A percentile compares a stretch with the other conserved stretches of the same genome.
These are phyloP conservation scores for Plumapathes pennacea DNA, from an alignment of 92 coral and sea anemone species.

Conservation along the genomic window DNA sequence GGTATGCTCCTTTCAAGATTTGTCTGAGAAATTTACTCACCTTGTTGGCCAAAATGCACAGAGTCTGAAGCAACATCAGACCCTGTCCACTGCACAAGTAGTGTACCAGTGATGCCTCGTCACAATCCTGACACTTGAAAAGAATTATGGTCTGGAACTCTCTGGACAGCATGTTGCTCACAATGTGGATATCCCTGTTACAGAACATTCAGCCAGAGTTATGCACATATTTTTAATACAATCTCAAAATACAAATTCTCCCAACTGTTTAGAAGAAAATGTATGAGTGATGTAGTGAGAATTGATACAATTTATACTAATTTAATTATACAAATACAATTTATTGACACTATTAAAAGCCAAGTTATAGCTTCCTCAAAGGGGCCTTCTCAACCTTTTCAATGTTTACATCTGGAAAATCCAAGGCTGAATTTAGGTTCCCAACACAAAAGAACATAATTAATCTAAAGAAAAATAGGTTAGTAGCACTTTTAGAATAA, in stretches of 20 bases:
- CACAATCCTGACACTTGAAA: slow-evolving; percentile 49
- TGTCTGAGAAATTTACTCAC: too few species aligned
- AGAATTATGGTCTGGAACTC: slow-evolving; percentile 77
- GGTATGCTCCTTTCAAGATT: too few species aligned
- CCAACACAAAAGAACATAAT: too few species aligned
- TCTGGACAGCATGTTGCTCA: slow-evolving; percentile 79
- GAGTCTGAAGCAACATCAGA: slow-evolving; percentile 63
- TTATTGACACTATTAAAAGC: too few species aligned
- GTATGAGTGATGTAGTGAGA: background rate
- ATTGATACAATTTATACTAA: background rate
- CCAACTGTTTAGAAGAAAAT: background rate
- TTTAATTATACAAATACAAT: background rate
- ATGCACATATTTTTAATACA: background rate
- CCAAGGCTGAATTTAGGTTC: too few species aligned
- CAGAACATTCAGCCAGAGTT: too few species aligned
- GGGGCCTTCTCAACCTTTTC: too few species aligned
- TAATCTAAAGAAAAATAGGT: too few species aligned
- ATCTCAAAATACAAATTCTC: background rate
- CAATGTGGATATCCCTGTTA: slow-evolving; percentile 71
- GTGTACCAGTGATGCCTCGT: slow-evolving; percentile 37
- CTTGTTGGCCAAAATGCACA: slow-evolving; percentile 78
- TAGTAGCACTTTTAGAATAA: too few species aligned
- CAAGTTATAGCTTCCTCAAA: too few species aligned
- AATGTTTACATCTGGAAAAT: too few species aligned
- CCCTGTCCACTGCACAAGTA: slow-evolving; percentile 77